Conservation (phyloP, 2,797 vertebrate species). For the Chiroxiphia lanceolata region DNA sequence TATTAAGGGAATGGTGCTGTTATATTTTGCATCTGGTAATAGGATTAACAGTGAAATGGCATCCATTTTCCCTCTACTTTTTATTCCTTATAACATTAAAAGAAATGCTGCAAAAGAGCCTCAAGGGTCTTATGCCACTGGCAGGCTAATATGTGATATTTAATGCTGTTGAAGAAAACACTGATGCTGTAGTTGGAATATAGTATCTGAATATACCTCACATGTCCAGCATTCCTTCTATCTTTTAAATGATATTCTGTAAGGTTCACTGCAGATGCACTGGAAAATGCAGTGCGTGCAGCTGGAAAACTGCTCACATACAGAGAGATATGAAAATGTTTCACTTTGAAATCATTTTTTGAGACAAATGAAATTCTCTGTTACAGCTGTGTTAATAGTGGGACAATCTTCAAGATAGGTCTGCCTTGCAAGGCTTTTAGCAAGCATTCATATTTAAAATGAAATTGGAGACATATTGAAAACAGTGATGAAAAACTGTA, state of each 20-base stretch:
- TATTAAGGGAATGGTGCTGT: not conserved
- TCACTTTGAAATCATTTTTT: conserved; percentile 47
- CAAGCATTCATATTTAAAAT: not conserved
- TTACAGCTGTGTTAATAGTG: not conserved
- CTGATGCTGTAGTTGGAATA: conserved; percentile 1
- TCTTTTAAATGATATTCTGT: conserved; percentile 46
- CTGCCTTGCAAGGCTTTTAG: not conserved
- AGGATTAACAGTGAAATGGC: not conserved
- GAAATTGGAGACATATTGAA: not conserved
- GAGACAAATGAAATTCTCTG: not conserved
- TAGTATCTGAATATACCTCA: conserved; percentile 7
- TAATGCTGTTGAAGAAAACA: conserved; percentile 19
- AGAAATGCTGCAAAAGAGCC: not conserved
- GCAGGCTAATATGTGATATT: conserved; percentile 26
- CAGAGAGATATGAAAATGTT: conserved; percentile 30
- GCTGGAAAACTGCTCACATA: conserved; percentile 52
- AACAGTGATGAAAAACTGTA: not conserved
- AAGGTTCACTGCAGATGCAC: conserved; percentile 60
- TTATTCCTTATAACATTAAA: not conserved
- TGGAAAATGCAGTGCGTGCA: conserved; percentile 27
- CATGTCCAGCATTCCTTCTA: conserved; percentile 18
- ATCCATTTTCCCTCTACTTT: not conserved
- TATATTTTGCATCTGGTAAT: not conserved
- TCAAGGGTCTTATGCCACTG: conserved; percentile 27
- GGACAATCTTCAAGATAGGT: not conserved